These are phyloP conservation scores for Sympetrum striolatum DNA, from an alignment of 2,888 invertebrate species.

Conservation along the genomic window DNA sequence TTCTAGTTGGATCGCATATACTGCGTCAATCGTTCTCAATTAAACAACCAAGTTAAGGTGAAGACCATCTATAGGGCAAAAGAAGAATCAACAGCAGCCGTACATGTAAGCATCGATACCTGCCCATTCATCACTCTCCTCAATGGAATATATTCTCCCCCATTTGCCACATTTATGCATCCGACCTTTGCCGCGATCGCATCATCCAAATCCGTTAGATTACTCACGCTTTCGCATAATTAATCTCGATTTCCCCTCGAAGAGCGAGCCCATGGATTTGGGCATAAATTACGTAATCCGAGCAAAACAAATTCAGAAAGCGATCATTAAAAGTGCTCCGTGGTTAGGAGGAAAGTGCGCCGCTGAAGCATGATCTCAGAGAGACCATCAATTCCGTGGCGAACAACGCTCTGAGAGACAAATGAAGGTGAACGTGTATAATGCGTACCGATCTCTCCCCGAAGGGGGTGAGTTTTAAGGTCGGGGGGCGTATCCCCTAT, in stretches of 20 bases:
- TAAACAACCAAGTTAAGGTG: too few species aligned
- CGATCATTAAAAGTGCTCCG: not conserved
- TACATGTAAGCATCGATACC: too few species aligned
- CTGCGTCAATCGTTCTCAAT: too few species aligned
- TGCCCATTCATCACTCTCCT: too few species aligned
- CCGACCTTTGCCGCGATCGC: too few species aligned
- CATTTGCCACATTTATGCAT: too few species aligned
- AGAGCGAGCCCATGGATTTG: not conserved
- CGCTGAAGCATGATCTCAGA: not conserved
- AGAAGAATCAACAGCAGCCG: too few species aligned
- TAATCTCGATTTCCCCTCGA: not conserved
- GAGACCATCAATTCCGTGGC: not conserved
- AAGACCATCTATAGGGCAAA: too few species aligned
- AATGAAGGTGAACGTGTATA: not conserved
- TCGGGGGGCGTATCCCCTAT: not conserved
- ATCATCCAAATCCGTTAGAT: too few species aligned
- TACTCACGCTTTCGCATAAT: not conserved
- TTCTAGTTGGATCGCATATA: too few species aligned
- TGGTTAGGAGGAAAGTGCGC: not conserved
- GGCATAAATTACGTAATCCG: not conserved
- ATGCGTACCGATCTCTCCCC: not conserved
- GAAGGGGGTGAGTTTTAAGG: not conserved
- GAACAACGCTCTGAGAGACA: not conserved
- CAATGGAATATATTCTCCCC: too few species aligned
- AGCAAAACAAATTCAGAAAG: not conserved